phyloP scores from a whole-genome alignment of 2,888 invertebrate genomes.

The Tiliacea aurago region DNA sequence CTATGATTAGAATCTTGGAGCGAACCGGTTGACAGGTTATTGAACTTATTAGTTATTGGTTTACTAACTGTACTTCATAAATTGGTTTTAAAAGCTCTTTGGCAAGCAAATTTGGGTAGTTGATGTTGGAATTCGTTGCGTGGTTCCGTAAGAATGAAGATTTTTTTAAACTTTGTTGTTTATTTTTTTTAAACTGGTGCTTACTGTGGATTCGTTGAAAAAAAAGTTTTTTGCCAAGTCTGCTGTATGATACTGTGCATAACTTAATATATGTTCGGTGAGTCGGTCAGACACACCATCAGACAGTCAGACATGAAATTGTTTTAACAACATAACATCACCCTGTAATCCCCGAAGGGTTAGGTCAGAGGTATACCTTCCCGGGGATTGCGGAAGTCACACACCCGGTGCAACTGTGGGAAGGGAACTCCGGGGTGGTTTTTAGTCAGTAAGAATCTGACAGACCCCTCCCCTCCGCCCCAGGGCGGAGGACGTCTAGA shows the following conservation, averaged over 20 bases:
- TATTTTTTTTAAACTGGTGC: not conserved
- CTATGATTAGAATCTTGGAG: conserved; percentile 17
- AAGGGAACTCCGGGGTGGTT: too few species aligned
- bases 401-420: too few species aligned
- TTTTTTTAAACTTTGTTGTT: not conserved
- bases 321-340: not conserved
- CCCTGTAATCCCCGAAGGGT: too few species aligned
- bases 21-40: conserved; percentile 26
- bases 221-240: not conserved
- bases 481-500: too few species aligned
- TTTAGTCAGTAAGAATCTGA: too few species aligned
- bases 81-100: conserved; percentile 25
- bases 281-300: not conserved
- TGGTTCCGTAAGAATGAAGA: not conserved
- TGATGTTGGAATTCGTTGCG: not conserved
- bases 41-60: conserved; percentile 37
- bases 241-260: not conserved
- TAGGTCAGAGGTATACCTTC: too few species aligned
- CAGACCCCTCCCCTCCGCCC: too few species aligned
- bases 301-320: not conserved
- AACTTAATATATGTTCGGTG: not conserved
- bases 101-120: not conserved
- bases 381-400: too few species aligned
- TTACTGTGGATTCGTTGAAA: not conserved
- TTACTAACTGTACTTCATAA: conserved; percentile 13